These are phyloP conservation scores for Gonatopus flavifemur DNA, from an alignment of 1,140 invertebrate genomes.

Conservation along the genomic window DNA sequence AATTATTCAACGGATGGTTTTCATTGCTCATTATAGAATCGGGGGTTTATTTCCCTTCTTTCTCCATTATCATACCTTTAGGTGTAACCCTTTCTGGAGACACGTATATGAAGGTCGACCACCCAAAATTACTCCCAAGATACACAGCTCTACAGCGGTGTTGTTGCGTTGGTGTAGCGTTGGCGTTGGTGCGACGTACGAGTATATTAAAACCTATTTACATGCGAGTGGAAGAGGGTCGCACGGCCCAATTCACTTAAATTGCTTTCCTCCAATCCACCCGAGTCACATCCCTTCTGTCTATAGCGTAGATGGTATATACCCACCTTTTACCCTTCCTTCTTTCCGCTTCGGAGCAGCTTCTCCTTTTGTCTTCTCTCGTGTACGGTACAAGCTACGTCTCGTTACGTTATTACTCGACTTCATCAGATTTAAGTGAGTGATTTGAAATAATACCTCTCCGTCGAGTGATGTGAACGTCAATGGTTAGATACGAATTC, in stretches of 20 bases:
- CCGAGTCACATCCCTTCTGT: slow-evolving; percentile 12
- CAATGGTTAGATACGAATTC: too few relatives aligned
- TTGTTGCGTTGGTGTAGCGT: slow-evolving; percentile 11
- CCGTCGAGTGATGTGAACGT: too few relatives aligned
- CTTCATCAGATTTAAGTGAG: slow-evolving; percentile 48
- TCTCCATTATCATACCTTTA: too few relatives aligned
- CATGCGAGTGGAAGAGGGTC: slow-evolving; percentile 12
- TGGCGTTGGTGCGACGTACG: slow-evolving; percentile 13
- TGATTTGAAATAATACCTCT: too few relatives aligned
- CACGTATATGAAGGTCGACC: slow-evolving; percentile 22
- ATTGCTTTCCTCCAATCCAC: slow-evolving; percentile 31
- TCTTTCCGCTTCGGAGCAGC: not conserved
- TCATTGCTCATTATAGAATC: too few relatives aligned
- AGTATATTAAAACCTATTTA: slow-evolving; percentile 40
- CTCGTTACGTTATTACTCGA: slow-evolving; percentile 9
- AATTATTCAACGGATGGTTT: too few relatives aligned
- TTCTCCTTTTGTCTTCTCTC: not conserved
- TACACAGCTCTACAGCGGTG: slow-evolving; percentile 18
- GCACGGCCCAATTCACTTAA: slow-evolving; percentile 32
- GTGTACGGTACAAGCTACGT: not conserved
- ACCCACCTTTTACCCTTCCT: not conserved
- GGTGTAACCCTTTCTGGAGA: slow-evolving; percentile 19
- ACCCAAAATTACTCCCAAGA: slow-evolving; percentile 36
- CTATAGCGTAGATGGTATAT: slow-evolving; percentile 8
- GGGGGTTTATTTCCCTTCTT: too few relatives aligned